A percentile compares a stretch with the other conserved stretches of the same genome.
Evolutionary conservation across 2,888 invertebrate species (phyloP).

Genomic region (Lymantria dispar): DNA sequence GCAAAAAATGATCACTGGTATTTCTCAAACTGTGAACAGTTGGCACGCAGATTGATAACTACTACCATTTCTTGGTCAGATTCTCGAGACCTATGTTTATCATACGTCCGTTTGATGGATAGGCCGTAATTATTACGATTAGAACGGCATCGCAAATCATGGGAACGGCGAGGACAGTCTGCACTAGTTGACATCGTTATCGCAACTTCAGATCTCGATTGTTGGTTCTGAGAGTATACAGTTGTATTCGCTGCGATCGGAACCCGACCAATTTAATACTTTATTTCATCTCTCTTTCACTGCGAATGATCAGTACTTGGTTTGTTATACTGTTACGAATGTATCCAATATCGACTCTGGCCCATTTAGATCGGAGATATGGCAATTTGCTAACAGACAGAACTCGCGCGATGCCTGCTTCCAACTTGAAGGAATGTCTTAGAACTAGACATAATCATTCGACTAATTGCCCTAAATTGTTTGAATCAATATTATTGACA

Average conservation of each 20-base stretch:
- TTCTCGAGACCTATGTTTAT: slow-evolving; percentile 60
- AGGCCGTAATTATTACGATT: slow-evolving; percentile 77
- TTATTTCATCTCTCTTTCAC: slow-evolving; percentile 66
- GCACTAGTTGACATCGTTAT: slow-evolving; percentile 75
- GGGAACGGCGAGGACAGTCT: slow-evolving; percentile 73
- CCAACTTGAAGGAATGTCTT: slow-evolving; percentile 60
- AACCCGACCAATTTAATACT: slow-evolving; percentile 62
- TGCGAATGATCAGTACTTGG: slow-evolving; percentile 63
- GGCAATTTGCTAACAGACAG: slow-evolving; percentile 65
- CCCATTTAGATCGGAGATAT: slow-evolving; percentile 75
- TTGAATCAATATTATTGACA: slow-evolving; percentile 36
- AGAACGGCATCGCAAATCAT: slow-evolving; percentile 79
- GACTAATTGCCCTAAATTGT: slow-evolving; percentile 54
- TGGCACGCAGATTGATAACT: slow-evolving; percentile 55
- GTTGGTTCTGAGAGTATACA: slow-evolving; percentile 61
- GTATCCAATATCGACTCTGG: slow-evolving; percentile 65
- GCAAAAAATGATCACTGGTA: slow-evolving; percentile 77
- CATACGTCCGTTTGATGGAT: slow-evolving; percentile 75
- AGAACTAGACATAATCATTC: slow-evolving; percentile 38
- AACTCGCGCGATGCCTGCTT: slow-evolving; percentile 53
- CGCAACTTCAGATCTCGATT: slow-evolving; percentile 72
- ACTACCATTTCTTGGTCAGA: slow-evolving; percentile 56
- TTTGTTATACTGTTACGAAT: slow-evolving; percentile 58
- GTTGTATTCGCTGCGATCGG: slow-evolving; percentile 38
- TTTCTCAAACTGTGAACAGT: slow-evolving; percentile 61